Evolutionary conservation across 2,797 vertebrate species (phyloP).

Genomic region (Spinus pinus): DNA sequence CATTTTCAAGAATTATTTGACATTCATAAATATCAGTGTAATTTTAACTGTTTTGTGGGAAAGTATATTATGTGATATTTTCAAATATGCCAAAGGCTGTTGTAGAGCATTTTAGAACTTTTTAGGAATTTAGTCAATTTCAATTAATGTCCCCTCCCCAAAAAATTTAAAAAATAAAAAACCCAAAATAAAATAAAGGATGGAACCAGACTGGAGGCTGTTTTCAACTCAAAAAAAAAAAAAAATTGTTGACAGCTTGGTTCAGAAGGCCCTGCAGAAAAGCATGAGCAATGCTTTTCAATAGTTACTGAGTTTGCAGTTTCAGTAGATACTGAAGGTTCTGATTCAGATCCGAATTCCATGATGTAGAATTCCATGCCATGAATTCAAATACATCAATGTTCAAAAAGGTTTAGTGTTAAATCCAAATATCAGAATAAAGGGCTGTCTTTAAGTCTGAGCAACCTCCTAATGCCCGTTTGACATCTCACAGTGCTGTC

Average conservation of each 20-base stretch:
- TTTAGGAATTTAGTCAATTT: not conserved
- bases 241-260: not conserved
- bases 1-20: not conserved
- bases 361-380: not conserved
- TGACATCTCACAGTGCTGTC: not conserved
- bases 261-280: not conserved
- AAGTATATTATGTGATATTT: not conserved
- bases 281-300: not conserved
- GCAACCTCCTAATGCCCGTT: not conserved
- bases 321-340: not conserved
- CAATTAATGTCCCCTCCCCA: rapidly evolving
- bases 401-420: not conserved
- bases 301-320: not conserved
- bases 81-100: not conserved
- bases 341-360: not conserved
- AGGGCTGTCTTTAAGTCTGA: not conserved
- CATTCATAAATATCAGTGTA: not conserved
- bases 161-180: not conserved
- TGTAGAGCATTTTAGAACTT: not conserved
- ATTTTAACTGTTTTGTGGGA: not conserved
- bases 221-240: not conserved
- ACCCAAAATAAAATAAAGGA: not conserved
- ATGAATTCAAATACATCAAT: not conserved
- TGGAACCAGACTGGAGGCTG: not conserved
- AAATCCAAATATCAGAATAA: not conserved